Base-by-base conservation (phyloP, 2,888 invertebrate species). In the Phaonia tiefii region DNA sequence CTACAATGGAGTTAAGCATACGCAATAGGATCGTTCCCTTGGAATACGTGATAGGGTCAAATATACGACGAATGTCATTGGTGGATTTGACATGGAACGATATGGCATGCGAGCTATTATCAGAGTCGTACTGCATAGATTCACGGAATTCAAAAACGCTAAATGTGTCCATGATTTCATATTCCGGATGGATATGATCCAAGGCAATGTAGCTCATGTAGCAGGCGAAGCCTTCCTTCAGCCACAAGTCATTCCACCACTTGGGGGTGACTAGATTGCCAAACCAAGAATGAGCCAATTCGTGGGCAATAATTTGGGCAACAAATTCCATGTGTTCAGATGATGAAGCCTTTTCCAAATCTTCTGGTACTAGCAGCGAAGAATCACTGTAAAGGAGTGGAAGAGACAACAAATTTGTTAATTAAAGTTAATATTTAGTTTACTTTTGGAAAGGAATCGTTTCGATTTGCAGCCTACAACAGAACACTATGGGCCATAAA, bases 211-310 rank as follows among this genome's bases (percentile, higher is more conserved):
- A 91, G 76, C 91, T 92, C 85, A 92, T 91, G 82, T 92, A 92
- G 2, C 92, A 91, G 20, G 92, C 92, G 71, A 92, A 92, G 4
- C 92, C 92, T 85, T 92, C 92, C 85, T 92, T 92, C 11, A 95
- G 90, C 95, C 95, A 95, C 1, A 94, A 91, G 84, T 93, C 93
- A 77, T 93, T 92, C 95, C 95, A 96, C 95, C 95, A 95, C 42
- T 93, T 92, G 74, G 94, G 93, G 0, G 95, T 95, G 17, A 96
- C 94, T 17, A 94, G 91, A 87, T 96, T 95, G 5, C 96, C 96
- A 85, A 96, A 95, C 96, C 96, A 96, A 92, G 94, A 95, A 88
- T 97, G 97, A 0, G 95, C 93, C 69, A 96, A 89, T 89, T 97
- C 97, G 86, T 97, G 97, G 0, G 95, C 92, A 3, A 95, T 92